Evolutionary conservation across 2,113 vertebrate genomes (phyloP).

Genomic region (Neodontobutis hainanensis): DNA sequence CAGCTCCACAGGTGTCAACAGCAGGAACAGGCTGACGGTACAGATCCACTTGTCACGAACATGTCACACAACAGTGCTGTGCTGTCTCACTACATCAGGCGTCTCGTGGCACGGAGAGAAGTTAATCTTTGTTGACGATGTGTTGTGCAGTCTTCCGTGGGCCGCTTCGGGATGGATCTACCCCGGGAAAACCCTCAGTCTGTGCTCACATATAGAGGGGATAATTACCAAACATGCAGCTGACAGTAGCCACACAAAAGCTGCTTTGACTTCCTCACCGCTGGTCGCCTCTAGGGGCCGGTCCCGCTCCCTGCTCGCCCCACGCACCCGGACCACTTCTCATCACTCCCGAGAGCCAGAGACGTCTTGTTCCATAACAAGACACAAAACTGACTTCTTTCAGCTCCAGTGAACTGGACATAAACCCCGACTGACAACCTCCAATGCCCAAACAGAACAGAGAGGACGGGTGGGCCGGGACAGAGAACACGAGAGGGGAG

Average conservation of each 20-base stretch:
- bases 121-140: conserved; percentile 73
- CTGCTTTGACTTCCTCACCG: conserved; percentile 84
- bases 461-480: conserved; percentile 67
- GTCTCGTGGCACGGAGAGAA: conserved; percentile 57
- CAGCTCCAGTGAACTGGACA: conserved; percentile 84
- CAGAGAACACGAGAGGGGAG: conserved; percentile 56
- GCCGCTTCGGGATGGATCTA: conserved; percentile 57
- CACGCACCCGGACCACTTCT: conserved; percentile 67
- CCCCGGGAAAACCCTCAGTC: conserved; percentile 62
- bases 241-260: conserved; percentile 78
- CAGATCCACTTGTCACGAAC: conserved; percentile 24
- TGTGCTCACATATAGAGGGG: conserved; percentile 61
- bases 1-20: conserved; percentile 27
- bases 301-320: conserved; percentile 63
- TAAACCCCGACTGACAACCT: conserved; percentile 81
- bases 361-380: conserved; percentile 84
- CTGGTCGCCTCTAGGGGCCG: conserved; percentile 72
- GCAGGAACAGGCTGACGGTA: conserved; percentile 10
- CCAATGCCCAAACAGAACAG: conserved; percentile 77
- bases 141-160: conserved; percentile 69
- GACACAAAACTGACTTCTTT: conserved; percentile 86
- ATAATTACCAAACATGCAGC: conserved; percentile 83
- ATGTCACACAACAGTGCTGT: conserved; percentile 51
- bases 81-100: conserved; percentile 53
- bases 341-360: conserved; percentile 74